Conservation (phyloP, 37 sponge, comb jelly and placozoan species). For the Oopsacas minuta region DNA sequence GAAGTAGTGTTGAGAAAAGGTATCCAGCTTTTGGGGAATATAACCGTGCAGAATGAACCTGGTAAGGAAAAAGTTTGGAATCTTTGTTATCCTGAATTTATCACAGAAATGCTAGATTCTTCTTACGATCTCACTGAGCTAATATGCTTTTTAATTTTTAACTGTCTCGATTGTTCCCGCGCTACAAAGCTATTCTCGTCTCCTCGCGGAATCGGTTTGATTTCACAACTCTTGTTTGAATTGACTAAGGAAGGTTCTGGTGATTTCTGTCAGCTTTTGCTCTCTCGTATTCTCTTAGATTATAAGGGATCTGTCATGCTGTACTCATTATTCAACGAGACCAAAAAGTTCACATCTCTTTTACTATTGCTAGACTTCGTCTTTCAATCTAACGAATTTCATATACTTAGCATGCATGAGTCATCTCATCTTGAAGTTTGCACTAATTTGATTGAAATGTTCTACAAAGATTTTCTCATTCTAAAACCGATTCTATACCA, state of each 20-base stretch:
- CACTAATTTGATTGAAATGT: neutral
- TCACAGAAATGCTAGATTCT: neutral
- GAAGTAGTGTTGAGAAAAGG: neutral
- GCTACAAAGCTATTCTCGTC: neutral
- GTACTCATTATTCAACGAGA: neutral
- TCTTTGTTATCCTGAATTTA: neutral
- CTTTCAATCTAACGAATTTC: neutral
- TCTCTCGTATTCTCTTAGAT: conserved; percentile 13
- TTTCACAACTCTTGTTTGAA: neutral
- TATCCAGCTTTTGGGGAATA: neutral
- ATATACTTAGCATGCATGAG: neutral
- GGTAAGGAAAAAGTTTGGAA: neutral
- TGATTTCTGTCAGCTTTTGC: conserved; percentile 7
- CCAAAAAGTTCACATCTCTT: neutral
- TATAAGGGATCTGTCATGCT: neutral
- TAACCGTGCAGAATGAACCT: neutral
- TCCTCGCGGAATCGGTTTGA: neutral
- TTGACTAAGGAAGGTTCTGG: neutral
- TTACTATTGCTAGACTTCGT: neutral
- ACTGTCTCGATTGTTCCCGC: neutral
- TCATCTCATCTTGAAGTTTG: neutral
- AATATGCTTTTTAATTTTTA: neutral
- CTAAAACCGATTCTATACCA: neutral
- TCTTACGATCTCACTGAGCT: neutral
- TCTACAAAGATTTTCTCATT: neutral